phyloP scores from a whole-genome alignment of 2,113 vertebrate species.

The Australoheros scitulus region DNA sequence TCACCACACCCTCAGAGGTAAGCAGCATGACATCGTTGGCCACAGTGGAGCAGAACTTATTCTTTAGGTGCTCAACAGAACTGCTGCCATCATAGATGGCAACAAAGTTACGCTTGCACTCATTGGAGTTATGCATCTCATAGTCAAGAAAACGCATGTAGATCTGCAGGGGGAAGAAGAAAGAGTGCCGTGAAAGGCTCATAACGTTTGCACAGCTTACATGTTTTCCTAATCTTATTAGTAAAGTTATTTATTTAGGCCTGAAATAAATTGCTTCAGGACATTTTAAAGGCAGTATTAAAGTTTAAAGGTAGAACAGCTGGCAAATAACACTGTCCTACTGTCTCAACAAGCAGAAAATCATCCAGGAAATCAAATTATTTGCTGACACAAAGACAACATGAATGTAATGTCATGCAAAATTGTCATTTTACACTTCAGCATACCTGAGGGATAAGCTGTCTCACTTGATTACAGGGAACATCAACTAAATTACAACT shows the following conservation, averaged over 20 bases:
- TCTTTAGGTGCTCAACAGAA: constrained; percentile 93
- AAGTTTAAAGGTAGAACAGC: not conserved
- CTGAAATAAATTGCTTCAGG: not conserved
- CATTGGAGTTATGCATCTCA: constrained; percentile 99
- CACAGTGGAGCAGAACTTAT: constrained; percentile 98
- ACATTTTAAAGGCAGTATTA: not conserved
- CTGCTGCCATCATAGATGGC: constrained; percentile 97
- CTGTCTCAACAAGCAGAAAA: not conserved
- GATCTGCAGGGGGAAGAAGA: constrained; percentile 81
- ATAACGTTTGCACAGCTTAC: not conserved
- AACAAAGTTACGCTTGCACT: constrained; percentile 98
- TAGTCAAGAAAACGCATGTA: constrained; percentile 97
- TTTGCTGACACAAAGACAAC: no score
- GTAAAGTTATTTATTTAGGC: not conserved
- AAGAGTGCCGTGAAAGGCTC: not conserved
- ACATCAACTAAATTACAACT: no score
- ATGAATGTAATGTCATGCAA: no score
- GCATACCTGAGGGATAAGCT: no score
- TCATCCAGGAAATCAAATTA: not conserved
- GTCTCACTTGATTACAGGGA: no score
- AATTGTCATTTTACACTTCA: no score
- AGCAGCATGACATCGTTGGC: constrained; percentile 95
- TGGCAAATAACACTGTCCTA: not conserved
- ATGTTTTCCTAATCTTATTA: not conserved
- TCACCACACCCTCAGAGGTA: constrained; percentile 91